Base-by-base conservation (phyloP, 2,797 vertebrate species). In the Peromyscus attwateri region DNA sequence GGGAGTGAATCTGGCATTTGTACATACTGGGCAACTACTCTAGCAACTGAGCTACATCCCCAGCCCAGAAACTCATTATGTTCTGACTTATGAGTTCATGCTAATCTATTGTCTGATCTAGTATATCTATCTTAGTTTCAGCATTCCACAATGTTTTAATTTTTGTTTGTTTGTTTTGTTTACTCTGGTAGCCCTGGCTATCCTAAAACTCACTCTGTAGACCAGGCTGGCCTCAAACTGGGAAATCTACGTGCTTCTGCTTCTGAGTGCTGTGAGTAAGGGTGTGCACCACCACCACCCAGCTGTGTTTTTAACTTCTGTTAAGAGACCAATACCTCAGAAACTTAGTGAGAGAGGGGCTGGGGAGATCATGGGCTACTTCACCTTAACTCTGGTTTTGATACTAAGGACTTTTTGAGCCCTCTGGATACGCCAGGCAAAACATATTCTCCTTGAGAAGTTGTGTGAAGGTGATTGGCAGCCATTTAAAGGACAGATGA, bases 1-100 rank as follows among this genome's bases (percentile, higher is more conserved):
- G 21, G 17, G 17, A 84, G 4, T 31, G 40, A 66, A 34, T 5
- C 81, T 40, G 11, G 27, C 12, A 13, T 14, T 37, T 71, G 11
- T 34, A 34, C 29, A 85, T 23, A 46, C 9, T 85, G 4, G 40
- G 16, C 40, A 64, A 12, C 14, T 4, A 84, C 12, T 12, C 27
- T 46, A 84, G 27, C 40, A 66, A 46, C 60, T 66, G 62, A 84
- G 27, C 60, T 64, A 17, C 9, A 21, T 43, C 37, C 29, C 40
- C 17, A 34, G 29, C 27, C 57, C 37, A 60, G 29, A 75, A 96
- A 87, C 60, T 31, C n/a, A 55, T 16, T 81, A 14, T 21, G 13
- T 73, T 89, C 87, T 92, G 62, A 91, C 73, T 89, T 93, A 85
- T 71, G 95, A 89, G 57, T 81, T 57, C 43, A 77, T 92, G 29